Percentiles rank a stretch among this genome's conserved stretches.
These are phyloP conservation scores for Heliconius melpomene DNA, from an alignment of 1,140 invertebrate species.

Conservation along the genomic window DNA sequence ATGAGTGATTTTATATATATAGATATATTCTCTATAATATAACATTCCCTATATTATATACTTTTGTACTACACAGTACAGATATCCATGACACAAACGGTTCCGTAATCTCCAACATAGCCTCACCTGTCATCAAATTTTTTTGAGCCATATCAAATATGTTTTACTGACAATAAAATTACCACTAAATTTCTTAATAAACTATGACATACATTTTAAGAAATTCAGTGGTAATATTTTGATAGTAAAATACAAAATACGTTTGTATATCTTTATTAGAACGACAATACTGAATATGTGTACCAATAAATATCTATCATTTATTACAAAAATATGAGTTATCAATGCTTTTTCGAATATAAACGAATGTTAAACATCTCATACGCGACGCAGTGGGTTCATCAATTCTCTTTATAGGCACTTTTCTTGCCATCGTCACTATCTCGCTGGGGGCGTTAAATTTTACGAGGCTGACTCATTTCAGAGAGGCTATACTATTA, in stretches of 20 bases:
- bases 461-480: constrained; percentile 74
- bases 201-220: too few relatives aligned
- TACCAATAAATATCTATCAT: constrained; percentile 3
- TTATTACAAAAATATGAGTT: constrained; percentile 7
- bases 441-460: constrained; percentile 65
- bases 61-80: too few relatives aligned
- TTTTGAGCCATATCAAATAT: too few relatives aligned
- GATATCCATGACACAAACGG: too few relatives aligned
- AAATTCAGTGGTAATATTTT: too few relatives aligned
- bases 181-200: not conserved
- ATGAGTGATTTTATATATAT: too few relatives aligned
- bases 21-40: too few relatives aligned
- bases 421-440: constrained; percentile 67
- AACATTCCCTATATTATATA: too few relatives aligned
- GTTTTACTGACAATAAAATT: not conserved
- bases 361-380: constrained; percentile 29
- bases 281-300: constrained; percentile 1
- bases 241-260: too few relatives aligned
- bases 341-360: not conserved
- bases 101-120: too few relatives aligned
- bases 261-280: not conserved
- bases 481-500: constrained; percentile 53
- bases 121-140: too few relatives aligned
- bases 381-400: constrained; percentile 43
- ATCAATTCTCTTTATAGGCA: constrained; percentile 73